These are phyloP conservation scores for Pseudopipra pipra DNA, from an alignment of 2,113 vertebrate genomes.

Conservation along the genomic window DNA sequence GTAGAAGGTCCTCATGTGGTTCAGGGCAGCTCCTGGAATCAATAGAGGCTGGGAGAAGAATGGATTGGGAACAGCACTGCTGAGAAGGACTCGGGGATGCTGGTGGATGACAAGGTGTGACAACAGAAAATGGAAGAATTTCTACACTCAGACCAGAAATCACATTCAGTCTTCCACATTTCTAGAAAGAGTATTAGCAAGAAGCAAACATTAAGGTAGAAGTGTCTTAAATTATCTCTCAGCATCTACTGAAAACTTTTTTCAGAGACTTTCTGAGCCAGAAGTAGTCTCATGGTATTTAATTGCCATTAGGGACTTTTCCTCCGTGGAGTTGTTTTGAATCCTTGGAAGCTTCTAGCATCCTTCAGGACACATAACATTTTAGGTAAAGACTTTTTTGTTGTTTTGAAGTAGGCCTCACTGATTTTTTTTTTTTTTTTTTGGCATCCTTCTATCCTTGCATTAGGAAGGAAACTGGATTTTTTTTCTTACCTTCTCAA, in stretches of 20 bases:
- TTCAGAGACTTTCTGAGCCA: background rate
- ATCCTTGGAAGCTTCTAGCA: background rate
- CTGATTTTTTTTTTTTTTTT: background rate
- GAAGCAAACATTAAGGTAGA: rapidly evolving
- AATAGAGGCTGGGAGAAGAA: background rate
- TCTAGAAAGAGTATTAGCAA: background rate
- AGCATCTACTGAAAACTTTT: background rate
- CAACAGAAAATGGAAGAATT: background rate
- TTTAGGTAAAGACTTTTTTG: background rate
- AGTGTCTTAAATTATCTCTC: background rate
- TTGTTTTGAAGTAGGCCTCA: background rate
- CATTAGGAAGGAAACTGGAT: background rate
- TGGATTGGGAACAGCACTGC: background rate
- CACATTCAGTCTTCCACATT: background rate
- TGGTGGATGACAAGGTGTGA: background rate
- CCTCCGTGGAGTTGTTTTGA: background rate
- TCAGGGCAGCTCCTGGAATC: background rate
- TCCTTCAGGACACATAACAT: background rate
- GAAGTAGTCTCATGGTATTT: background rate
- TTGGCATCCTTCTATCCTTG: background rate
- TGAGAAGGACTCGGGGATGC: background rate
- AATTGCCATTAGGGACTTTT: background rate
- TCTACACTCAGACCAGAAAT: background rate
- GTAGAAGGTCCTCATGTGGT: background rate
- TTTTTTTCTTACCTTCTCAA: background rate